phyloP scores from a whole-genome alignment of 2,113 vertebrate genomes.

The Terrapene triunguis region DNA sequence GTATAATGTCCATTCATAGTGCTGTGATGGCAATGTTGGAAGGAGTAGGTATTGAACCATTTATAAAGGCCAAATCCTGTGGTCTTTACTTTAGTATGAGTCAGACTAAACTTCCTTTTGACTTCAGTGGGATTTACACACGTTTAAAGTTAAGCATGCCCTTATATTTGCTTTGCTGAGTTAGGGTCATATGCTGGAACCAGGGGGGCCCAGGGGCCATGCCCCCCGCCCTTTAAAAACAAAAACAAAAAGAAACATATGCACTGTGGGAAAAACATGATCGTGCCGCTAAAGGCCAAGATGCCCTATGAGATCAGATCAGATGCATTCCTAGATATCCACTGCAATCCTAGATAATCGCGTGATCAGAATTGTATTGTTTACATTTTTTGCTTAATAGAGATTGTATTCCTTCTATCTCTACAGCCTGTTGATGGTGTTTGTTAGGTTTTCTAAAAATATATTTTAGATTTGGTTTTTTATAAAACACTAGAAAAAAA shows the following conservation, averaged over 20 bases:
- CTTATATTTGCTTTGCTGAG: background rate
- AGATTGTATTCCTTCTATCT: background rate
- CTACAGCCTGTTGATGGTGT: background rate
- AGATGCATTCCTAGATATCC: background rate
- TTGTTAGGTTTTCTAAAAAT: background rate
- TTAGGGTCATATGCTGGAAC: background rate
- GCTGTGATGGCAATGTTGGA: background rate
- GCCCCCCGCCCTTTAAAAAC: background rate
- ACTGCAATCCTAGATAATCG: background rate
- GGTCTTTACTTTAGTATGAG: background rate
- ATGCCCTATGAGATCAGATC: background rate
- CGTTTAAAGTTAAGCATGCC: background rate
- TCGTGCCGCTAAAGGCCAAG: background rate
- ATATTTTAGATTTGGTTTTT: background rate
- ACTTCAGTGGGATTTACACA: background rate
- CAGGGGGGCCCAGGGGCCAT: background rate
- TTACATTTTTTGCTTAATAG: background rate
- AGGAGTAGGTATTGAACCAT: background rate
- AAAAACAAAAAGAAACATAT: background rate
- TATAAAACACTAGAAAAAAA: background rate
- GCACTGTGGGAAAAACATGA: background rate
- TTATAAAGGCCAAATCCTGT: background rate
- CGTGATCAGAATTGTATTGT: background rate
- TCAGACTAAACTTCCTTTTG: background rate
- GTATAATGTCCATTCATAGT: accelerated